phyloP scores from a whole-genome alignment of 2,888 invertebrate species.

The Keiferia lycopersicella region DNA sequence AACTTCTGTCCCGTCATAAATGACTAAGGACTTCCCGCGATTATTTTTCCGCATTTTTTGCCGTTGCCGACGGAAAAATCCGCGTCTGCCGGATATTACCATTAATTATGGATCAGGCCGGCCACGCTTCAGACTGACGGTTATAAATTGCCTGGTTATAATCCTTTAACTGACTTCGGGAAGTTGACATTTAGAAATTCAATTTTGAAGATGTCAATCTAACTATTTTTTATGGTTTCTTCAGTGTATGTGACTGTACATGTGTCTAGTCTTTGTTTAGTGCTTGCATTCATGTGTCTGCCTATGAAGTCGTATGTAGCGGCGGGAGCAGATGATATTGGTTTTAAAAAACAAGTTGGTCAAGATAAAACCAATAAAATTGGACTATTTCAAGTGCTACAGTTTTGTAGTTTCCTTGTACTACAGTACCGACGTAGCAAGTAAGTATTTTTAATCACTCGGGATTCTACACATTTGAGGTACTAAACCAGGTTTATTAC shows the following conservation, averaged over 20 bases:
- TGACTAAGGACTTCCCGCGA: slow-evolving; percentile 61
- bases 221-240: neutral
- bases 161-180: slow-evolving; percentile 26
- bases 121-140: slow-evolving; percentile 52
- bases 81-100: slow-evolving; percentile 75
- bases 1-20: slow-evolving; percentile 56
- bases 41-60: slow-evolving; percentile 72
- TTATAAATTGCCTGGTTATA: slow-evolving; percentile 55
- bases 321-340: too few species aligned
- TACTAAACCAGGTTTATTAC: too few species aligned
- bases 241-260: too few species aligned
- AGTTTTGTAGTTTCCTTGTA: neutral
- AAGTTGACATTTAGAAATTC: slow-evolving; percentile 22
- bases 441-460: too few species aligned
- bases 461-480: too few species aligned
- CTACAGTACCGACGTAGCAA: neutral
- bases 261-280: too few species aligned
- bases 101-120: slow-evolving; percentile 75
- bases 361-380: neutral
- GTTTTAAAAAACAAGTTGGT: too few species aligned
- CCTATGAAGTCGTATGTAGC: too few species aligned
- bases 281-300: too few species aligned
- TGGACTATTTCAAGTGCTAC: neutral
- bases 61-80: slow-evolving; percentile 67
- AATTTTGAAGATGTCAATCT: slow-evolving; percentile 7